Evolutionary conservation across 2,797 vertebrate species (phyloP).

Genomic region (Pipistrellus pipistrellus): DNA sequence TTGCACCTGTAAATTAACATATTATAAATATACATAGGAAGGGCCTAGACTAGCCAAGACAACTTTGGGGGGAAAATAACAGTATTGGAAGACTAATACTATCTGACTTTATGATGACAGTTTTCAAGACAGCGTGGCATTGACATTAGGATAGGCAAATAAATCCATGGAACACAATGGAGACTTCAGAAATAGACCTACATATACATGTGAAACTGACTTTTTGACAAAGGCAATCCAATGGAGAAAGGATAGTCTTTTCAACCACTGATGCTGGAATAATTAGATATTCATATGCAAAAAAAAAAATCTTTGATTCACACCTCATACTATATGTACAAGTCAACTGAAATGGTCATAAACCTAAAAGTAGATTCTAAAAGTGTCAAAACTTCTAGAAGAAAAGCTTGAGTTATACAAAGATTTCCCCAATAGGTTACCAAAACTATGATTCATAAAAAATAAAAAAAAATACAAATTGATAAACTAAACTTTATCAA

Average conservation of each 20-base stretch:
- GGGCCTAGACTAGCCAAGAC: neutral
- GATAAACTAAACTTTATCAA: neutral
- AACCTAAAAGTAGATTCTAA: neutral
- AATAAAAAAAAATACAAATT: neutral
- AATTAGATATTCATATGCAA: neutral
- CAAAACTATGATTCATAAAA: neutral
- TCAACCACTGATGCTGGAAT: neutral
- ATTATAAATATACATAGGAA: neutral
- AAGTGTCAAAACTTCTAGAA: neutral
- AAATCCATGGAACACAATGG: neutral
- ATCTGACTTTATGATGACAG: slow-evolving; percentile 19
- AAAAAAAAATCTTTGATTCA: neutral
- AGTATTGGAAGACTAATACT: neutral
- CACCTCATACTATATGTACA: neutral
- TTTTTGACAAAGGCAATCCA: neutral
- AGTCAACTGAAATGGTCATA: slow-evolving; percentile 7
- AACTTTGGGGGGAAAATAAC: neutral
- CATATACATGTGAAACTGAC: neutral
- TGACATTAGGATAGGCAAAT: neutral
- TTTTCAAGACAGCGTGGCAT: neutral
- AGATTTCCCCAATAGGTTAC: slow-evolving; percentile 3
- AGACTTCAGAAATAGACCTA: neutral
- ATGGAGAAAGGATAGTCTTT: neutral
- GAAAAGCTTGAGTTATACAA: neutral
- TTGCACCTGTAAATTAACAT: neutral